These are phyloP conservation scores for Linnaemya tessellans DNA, from an alignment of 2,888 invertebrate genomes.

Conservation along the genomic window DNA sequence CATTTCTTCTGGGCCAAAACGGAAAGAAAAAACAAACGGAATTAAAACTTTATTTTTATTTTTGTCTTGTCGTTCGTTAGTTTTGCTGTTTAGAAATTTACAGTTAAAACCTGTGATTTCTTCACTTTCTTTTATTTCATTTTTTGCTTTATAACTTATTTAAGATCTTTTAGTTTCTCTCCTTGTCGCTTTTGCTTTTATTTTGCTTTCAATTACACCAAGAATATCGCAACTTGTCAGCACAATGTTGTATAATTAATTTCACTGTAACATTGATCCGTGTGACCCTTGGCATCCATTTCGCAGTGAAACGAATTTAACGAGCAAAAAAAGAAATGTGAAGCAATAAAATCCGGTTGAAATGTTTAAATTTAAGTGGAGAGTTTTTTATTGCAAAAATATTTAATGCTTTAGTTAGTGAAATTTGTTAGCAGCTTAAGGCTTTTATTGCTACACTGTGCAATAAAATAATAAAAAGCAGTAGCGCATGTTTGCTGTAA, in stretches of 20 bases:
- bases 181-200: not conserved
- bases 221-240: conserved; percentile 35
- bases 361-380: not conserved
- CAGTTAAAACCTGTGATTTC: conserved; percentile 55
- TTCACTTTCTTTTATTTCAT: conserved; percentile 33
- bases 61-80: conserved; percentile 5
- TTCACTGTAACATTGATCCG: conserved; percentile 58
- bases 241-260: conserved; percentile 61
- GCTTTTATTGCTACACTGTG: no score
- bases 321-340: not conserved
- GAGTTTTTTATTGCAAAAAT: no score
- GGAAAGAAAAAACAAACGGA: not conserved
- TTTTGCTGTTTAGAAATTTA: conserved; percentile 42
- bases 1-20: not conserved
- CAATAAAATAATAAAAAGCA: no score
- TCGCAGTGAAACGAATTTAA: conserved; percentile 37
- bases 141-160: not conserved
- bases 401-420: no score
- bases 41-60: no score
- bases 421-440: no score
- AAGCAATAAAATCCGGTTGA: not conserved
- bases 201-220: not conserved
- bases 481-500: no score
- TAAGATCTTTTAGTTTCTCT: not conserved
- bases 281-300: conserved; percentile 45